Evolutionary conservation across 1,140 invertebrate species (phyloP), one percentile per base, ranked within the genome.

Genomic region (Neodiprion pinetum): DNA sequence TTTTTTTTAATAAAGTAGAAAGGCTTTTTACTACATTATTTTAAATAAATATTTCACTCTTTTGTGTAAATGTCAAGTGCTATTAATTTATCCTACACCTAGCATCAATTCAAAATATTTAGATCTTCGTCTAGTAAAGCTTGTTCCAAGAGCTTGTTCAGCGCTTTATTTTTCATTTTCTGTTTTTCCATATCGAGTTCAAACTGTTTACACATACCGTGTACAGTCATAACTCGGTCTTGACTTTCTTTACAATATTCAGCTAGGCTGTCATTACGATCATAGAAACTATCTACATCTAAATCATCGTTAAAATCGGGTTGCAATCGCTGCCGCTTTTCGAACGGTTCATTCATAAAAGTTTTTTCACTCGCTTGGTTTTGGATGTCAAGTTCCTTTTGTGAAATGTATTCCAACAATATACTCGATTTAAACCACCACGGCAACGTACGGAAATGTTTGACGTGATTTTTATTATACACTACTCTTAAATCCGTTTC

Each of bases 361-460:
- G 53, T 14, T 50, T 75, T 65, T 8, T 70, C 68, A 49, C 72
- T 11, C 71, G 14, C n/a, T 70, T 72, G 1, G n/a, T 71, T 71
- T 8, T 12, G 47, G 17, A 12, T 23, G 4, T 71, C 70, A 9
- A 17, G 14, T 71, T 71, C 40, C 40, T 73, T 53, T 67, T 79
- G 49, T 14, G 67, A 21, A 23, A 78, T 69, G 23, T 80, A 79
- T 72, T 80, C 76, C 48, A 77, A 72, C 66, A 87, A 77, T 40
- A 80, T 70, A 17, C 73, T 81, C 0, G 88, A 87, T 50, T 88
- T 86, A 10, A 86, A 87, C 86, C 88, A 88, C 87, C 87, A 88
- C 0, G 87, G 86, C 48, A 85, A 79, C 4, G 78, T 82, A 61
- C 80, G 78, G 65, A 89, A 88, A 40, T 84, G 77, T 70, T 82